Base-by-base conservation (phyloP, 2,888 invertebrate genomes). In the Pseudococcus jackbeardsleyi region DNA sequence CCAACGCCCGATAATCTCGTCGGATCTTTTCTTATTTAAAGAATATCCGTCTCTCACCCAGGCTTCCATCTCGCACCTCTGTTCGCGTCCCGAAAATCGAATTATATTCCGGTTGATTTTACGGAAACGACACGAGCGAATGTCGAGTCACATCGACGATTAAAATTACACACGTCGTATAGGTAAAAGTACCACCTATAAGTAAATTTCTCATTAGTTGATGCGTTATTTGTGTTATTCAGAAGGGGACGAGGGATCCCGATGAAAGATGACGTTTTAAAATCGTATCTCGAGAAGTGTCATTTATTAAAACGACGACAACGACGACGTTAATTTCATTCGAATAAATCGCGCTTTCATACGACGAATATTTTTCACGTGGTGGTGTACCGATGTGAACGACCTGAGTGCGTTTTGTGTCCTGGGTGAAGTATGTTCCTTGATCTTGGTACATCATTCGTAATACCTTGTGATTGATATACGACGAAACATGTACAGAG, bases 231-330 rank as follows among this genome's bases (percentile, higher is more conserved):
- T 50, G 12, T 50, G 48, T 50, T 12, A 15, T 50, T 50, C n/a
- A n/a, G n/a, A n/a, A n/a, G 48, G n/a, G 54, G n/a, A n/a, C n/a
- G n/a, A n/a, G n/a, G n/a, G n/a, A n/a, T 54, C 54, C n/a, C 54
- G 17, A 54, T n/a, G 54, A 54, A 54, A 54, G 54, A n/a, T 54
- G 54, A 54, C 17, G n/a, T 54, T 50, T 50, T n/a, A 54, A 7
- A 54, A 54, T 54, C 54, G 54, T 54, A n/a, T 54, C 12, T 17
- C n/a, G 54, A 54, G n/a, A 54, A 54, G 54, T 54, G 54, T 54
- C 54, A 54, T 54, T 54, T 54, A 54, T 54, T 54, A 54, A 54
- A 54, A 54, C 54, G 54, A 54, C n/a, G 54, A 54, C n/a, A n/a
- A 54, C 54, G 54, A 54, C 7, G 17, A n/a, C 54, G 54, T 54